phyloP scores from a whole-genome alignment of 1,140 invertebrate species.

The Trichonephila clavata region DNA sequence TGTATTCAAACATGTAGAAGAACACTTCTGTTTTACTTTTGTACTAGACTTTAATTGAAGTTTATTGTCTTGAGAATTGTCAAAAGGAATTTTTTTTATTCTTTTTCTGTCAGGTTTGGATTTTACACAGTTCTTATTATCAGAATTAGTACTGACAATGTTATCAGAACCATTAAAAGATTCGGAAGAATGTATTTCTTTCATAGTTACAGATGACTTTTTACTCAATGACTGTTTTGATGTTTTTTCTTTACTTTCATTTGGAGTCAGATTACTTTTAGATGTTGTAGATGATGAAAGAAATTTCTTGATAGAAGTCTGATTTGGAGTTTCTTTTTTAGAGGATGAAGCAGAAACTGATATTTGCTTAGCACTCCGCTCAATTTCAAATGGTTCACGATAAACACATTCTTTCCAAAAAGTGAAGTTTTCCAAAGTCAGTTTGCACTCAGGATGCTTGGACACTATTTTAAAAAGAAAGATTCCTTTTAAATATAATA shows the following conservation, averaged over 20 bases:
- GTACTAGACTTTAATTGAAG: too few species aligned
- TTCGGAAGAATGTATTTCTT: background rate
- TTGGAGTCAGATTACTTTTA: background rate
- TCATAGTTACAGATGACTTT: background rate
- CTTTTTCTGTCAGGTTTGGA: background rate
- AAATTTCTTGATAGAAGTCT: background rate
- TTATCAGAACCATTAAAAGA: background rate
- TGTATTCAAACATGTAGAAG: background rate
- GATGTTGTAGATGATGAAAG: background rate
- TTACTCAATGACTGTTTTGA: background rate
- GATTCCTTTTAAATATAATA: too few species aligned
- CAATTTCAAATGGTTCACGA: conserved; percentile 69
- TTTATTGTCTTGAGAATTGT: conserved; percentile 37
- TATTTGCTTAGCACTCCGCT: conserved; percentile 62
- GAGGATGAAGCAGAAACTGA: background rate
- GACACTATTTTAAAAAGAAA: conserved; percentile 65
- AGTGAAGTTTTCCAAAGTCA: conserved; percentile 60
- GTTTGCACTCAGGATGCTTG: background rate
- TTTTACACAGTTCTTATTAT: background rate
- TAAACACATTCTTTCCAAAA: conserved; percentile 59
- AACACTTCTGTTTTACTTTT: background rate
- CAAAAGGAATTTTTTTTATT: conserved; percentile 44
- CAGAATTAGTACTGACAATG: background rate
- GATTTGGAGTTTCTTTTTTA: conserved; percentile 18
- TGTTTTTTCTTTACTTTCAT: background rate